These are phyloP conservation scores for Gopherus flavomarginatus DNA, from an alignment of 2,113 vertebrate species.

Conservation along the genomic window DNA sequence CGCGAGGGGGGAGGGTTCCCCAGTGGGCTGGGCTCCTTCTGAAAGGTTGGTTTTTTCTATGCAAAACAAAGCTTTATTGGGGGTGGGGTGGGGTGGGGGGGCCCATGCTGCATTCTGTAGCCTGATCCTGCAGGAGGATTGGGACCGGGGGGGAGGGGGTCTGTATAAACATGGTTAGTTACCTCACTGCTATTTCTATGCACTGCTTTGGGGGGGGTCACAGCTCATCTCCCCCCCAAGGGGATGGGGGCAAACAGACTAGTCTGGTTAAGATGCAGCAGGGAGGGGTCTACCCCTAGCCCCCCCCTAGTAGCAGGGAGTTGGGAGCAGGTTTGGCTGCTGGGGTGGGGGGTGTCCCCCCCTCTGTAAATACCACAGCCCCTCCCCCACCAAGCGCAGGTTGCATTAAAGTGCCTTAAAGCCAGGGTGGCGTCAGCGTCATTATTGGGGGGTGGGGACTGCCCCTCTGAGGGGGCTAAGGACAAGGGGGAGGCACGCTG, in stretches of 20 bases:
- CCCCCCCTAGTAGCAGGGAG: background rate
- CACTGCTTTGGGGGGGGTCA: background rate
- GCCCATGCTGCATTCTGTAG: background rate
- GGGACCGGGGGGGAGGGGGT: background rate
- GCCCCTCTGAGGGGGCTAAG: background rate
- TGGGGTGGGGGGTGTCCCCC: background rate
- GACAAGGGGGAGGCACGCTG: no score
- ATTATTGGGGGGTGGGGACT: background rate
- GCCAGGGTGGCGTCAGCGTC: background rate
- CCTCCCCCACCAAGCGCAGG: background rate
- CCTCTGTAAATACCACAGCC: background rate
- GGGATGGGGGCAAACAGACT: background rate
- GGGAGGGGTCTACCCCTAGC: no score
- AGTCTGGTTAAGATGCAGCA: background rate
- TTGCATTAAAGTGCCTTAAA: background rate
- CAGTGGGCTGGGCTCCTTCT: rapidly evolving
- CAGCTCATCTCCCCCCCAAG: no score
- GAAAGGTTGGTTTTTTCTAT: background rate
- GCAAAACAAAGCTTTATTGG: background rate
- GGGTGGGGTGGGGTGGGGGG: no score
- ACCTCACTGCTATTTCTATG: background rate
- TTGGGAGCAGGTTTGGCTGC: background rate
- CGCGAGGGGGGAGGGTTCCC: background rate
- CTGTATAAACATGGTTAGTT: background rate
- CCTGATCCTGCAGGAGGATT: background rate